Percentiles rank a stretch among this genome's conserved stretches.
Conservation (phyloP, 2,113 vertebrate species). For the Apodemus speciosus region DNA sequence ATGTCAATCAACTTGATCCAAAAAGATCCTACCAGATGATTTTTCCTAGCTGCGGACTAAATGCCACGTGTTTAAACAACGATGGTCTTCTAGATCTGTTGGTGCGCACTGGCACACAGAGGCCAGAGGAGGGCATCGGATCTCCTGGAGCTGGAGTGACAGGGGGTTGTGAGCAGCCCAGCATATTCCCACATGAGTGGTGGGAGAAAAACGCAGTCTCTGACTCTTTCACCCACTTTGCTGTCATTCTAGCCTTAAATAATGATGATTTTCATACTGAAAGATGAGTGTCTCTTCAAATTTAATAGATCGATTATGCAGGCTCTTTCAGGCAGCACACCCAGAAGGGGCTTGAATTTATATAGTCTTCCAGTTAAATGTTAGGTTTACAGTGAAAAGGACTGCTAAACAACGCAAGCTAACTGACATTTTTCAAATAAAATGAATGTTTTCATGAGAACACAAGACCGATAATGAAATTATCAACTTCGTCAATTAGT, state of each 20-base stretch:
- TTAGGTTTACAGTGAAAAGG: conserved; percentile 30
- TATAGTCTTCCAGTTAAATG: background rate
- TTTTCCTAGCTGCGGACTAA: conserved; percentile 28
- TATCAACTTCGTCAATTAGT: conserved; percentile 29
- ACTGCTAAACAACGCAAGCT: background rate
- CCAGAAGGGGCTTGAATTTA: background rate
- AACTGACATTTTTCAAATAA: conserved; percentile 23
- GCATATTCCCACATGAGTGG: too few species aligned
- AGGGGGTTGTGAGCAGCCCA: background rate
- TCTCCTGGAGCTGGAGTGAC: background rate
- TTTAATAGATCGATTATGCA: background rate
- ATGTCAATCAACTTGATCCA: conserved; percentile 14
- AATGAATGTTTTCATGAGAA: conserved; percentile 52
- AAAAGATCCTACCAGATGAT: background rate
- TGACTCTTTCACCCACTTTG: too few species aligned
- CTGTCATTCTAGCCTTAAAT: background rate
- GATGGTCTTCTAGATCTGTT: background rate
- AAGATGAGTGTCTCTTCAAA: background rate
- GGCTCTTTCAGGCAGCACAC: background rate
- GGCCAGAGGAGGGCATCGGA: background rate
- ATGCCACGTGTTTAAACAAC: background rate
- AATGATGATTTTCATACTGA: conserved; percentile 29
- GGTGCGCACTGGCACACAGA: background rate
- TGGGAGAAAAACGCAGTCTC: too few species aligned
- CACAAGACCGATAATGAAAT: conserved; percentile 46